Base-by-base conservation (phyloP, 1,140 invertebrate species). In the Hycleus cichorii region DNA sequence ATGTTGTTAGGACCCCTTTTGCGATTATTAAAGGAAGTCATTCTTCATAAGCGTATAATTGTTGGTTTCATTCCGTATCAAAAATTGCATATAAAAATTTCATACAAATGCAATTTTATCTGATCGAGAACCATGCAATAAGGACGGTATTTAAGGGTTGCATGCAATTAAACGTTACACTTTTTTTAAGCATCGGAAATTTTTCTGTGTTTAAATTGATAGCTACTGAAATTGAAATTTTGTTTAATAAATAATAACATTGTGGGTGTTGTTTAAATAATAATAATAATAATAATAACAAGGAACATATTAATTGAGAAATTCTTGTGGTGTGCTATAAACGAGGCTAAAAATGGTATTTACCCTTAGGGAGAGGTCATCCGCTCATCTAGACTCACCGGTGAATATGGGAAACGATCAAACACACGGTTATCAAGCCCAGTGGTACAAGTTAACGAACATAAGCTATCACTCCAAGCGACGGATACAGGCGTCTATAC, bases 381-480 rank as follows among this genome's bases (percentile, higher is more conserved):
- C 27, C 48, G 9, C 27, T 32, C 32, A 32, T 32, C 32, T 32
- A 32, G 32, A 32, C 32, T 32, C 32, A 32, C 11, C 25, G 24
- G 46, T 25, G 46, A 25, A 47, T 25, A 49, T 38, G 25, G 12
- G 42, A 11, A 32, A 38, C 27, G 42, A 53, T 53, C 51, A 53
- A 53, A 53, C 32, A 38, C 25, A 51, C 39, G 49, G 32, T 51
- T 51, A 51, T 51, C 39, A 51, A 40, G 49, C 45, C 44, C 44
- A 18, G 25, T 53, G 50, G 32, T 32, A 32, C 32, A 32, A 32
- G 32, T 32, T 32, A 32, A 32, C 50, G 58, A 60, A 63, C 59
- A 60, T 63, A 62, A 63, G 63, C 59, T 53, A 69, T 66, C 57
- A 60, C 50, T 60, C 50, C 57, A 51, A 65, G 60, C 59, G 57